Percentiles rank a stretch among this genome's conserved stretches.
These are phyloP conservation scores for Anagrus nilaparvatae DNA, from an alignment of 1,140 invertebrate genomes.

Conservation along the genomic window DNA sequence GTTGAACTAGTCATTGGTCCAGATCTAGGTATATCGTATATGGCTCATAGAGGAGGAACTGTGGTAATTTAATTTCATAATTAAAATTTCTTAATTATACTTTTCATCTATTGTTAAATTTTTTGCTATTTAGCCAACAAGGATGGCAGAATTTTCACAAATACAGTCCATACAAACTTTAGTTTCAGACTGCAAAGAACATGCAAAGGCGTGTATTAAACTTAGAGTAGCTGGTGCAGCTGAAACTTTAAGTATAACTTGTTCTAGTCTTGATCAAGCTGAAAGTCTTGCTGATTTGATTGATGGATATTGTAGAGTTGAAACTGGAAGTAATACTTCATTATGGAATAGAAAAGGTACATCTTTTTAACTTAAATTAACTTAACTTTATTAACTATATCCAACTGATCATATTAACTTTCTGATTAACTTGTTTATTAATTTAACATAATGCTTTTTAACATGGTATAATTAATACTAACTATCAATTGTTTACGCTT, in stretches of 20 bases:
- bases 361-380: background rate
- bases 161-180: slow-evolving; percentile 70
- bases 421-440: slow-evolving; percentile 5
- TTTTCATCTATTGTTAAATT: background rate
- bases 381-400: background rate
- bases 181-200: slow-evolving; percentile 61
- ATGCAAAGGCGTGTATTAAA: slow-evolving; percentile 72
- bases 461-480: too few species aligned
- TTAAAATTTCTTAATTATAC: background rate
- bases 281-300: slow-evolving; percentile 94
- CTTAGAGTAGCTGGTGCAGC: slow-evolving; percentile 70
- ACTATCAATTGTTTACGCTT: slow-evolving; percentile 36
- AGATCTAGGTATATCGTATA: slow-evolving; percentile 81
- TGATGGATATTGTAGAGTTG: slow-evolving; percentile 89
- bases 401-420: slow-evolving; percentile 4
- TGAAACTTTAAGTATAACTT: slow-evolving; percentile 84
- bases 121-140: slow-evolving; percentile 50
- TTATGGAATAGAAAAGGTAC: slow-evolving; percentile 79
- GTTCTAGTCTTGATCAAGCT: slow-evolving; percentile 69
- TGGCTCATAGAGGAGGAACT: slow-evolving; percentile 65
- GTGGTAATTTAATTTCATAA: slow-evolving; percentile 37
- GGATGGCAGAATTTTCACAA: slow-evolving; percentile 66
- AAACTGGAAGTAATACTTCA: slow-evolving; percentile 64
- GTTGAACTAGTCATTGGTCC: slow-evolving; percentile 91
- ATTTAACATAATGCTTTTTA: slow-evolving; percentile 11